These are phyloP conservation scores for Metacarcinus magister DNA, from an alignment of 2,888 invertebrate species.

Conservation along the genomic window DNA sequence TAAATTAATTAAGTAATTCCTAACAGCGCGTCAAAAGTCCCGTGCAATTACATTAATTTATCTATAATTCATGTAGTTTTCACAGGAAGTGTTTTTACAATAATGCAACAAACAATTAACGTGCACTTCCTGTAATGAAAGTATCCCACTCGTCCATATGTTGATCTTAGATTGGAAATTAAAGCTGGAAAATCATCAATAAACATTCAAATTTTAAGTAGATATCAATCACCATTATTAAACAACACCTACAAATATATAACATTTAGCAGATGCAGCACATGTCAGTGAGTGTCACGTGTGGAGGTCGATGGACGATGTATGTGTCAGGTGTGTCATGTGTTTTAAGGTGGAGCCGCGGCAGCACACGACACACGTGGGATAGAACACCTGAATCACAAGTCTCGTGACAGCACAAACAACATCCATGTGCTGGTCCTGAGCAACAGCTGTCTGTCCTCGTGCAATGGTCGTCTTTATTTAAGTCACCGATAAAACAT, in stretches of 20 bases:
- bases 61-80: background rate
- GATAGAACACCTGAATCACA: background rate
- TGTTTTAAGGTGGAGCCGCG: background rate
- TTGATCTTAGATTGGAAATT: background rate
- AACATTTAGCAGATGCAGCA: background rate
- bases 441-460: background rate
- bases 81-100: background rate
- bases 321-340: background rate
- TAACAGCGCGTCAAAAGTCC: background rate
- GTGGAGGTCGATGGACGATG: background rate
- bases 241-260: background rate
- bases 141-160: background rate
- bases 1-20: background rate
- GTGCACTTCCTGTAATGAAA: background rate
- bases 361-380: background rate
- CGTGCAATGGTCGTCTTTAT: background rate
- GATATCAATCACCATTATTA: background rate
- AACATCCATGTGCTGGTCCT: background rate
- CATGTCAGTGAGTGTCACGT: background rate
- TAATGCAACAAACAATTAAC: background rate
- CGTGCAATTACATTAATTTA: background rate
- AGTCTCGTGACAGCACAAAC: background rate
- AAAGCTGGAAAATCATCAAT: background rate
- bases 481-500: background rate
- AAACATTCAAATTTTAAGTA: background rate